phyloP scores from a whole-genome alignment of 2,797 vertebrate species.

The Amblyopsis hoosieri region DNA sequence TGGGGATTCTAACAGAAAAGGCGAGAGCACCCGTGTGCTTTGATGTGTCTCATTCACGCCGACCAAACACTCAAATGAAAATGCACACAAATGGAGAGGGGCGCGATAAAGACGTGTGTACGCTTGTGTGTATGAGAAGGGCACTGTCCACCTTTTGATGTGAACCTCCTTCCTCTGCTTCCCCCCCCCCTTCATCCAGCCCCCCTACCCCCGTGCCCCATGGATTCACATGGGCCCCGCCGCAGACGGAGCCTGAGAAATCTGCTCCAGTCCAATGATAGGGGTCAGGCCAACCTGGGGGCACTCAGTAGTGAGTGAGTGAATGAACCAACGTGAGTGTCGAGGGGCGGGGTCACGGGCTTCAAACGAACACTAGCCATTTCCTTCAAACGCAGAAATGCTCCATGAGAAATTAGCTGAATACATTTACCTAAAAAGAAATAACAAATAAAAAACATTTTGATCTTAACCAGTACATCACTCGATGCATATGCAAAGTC shows the following conservation, averaged over 20 bases:
- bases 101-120: slow-evolving; percentile 32
- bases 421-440: slow-evolving; percentile 49
- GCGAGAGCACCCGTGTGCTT: slow-evolving; percentile 77
- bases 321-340: neutral
- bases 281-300: slow-evolving; percentile 63
- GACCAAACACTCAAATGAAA: slow-evolving; percentile 79
- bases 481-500: slow-evolving; percentile 48
- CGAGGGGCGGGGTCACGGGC: slow-evolving; percentile 27
- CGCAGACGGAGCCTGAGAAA: slow-evolving; percentile 65
- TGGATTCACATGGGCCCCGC: slow-evolving; percentile 37
- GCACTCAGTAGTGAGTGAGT: neutral
- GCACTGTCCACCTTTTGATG: slow-evolving; percentile 74
- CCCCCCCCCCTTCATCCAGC: slow-evolving; percentile 49
- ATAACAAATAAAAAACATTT: slow-evolving; percentile 35
- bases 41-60: slow-evolving; percentile 87
- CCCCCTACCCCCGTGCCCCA: slow-evolving; percentile 17
- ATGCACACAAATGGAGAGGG: slow-evolving; percentile 61
- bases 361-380: slow-evolving; percentile 56
- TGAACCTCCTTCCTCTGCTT: slow-evolving; percentile 59
- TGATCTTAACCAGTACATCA: slow-evolving; percentile 58
- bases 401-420: slow-evolving; percentile 52
- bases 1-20: slow-evolving; percentile 77
- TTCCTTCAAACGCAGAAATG: slow-evolving; percentile 49
- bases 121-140: slow-evolving; percentile 26
- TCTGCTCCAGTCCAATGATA: slow-evolving; percentile 45